These are phyloP conservation scores for Ormyrus pomaceus DNA, from an alignment of 2,888 invertebrate species.

Conservation along the genomic window DNA sequence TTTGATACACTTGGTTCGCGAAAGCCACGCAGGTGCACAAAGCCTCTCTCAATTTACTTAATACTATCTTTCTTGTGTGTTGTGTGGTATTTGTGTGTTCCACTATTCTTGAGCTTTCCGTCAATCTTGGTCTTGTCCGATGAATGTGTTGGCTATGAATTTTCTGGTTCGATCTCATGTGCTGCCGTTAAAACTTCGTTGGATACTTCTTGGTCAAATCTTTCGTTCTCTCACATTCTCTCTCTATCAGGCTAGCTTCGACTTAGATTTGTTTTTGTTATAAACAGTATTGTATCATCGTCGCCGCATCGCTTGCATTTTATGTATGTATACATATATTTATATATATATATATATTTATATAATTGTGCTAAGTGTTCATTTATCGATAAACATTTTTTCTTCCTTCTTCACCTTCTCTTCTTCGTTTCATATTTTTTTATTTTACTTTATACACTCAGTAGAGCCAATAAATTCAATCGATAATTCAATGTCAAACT, in stretches of 20 bases:
- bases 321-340: conserved; percentile 60
- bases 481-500: conserved; percentile 72
- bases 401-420: conserved; percentile 58
- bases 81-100: conserved; percentile 19
- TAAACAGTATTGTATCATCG: conserved; percentile 61
- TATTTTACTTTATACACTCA: conserved; percentile 69
- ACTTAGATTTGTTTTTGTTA: conserved; percentile 56
- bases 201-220: conserved; percentile 20
- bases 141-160: conserved; percentile 30
- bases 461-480: conserved; percentile 72
- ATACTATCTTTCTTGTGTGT: conserved; percentile 65
- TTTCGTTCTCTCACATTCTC: conserved; percentile 32
- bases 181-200: conserved; percentile 3
- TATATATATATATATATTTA: conserved; percentile 59
- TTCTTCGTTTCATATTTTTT: conserved; percentile 52
- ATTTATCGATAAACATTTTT: conserved; percentile 61
- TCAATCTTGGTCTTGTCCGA: conserved; percentile 15
- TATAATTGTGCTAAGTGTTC: conserved; percentile 74
- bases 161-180: conserved; percentile 21
- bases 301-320: conserved; percentile 59
- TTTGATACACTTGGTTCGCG: conserved; percentile 37
- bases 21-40: conserved; percentile 61
- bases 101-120: conserved; percentile 5
- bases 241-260: conserved; percentile 52
- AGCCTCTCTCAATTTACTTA: conserved; percentile 66